Percentiles rank a stretch among this genome's conserved stretches.
These are phyloP conservation scores for Percopsis omiscomaycus DNA, from an alignment of 2,797 vertebrate genomes.

Conservation along the genomic window DNA sequence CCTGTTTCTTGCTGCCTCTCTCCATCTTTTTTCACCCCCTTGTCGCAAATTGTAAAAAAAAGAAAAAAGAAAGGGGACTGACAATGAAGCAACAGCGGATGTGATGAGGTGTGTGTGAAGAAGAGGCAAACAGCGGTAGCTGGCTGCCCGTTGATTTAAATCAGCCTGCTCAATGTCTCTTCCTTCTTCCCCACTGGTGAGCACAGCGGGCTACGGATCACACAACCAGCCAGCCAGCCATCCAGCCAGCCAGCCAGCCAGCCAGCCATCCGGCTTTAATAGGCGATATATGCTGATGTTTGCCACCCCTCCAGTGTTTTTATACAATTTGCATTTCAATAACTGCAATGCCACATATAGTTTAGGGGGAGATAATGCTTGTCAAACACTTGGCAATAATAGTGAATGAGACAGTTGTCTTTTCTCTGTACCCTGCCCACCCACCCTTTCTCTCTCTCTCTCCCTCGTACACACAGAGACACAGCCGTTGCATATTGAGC, in stretches of 20 bases:
- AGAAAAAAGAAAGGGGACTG: slow-evolving; percentile 1
- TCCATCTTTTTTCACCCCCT: not conserved
- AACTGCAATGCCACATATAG: slow-evolving; percentile 49
- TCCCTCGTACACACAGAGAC: not conserved
- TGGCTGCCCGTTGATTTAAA: slow-evolving; percentile 44
- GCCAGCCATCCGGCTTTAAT: slow-evolving; percentile 36
- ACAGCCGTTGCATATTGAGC: slow-evolving; percentile 40
- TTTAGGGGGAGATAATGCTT: slow-evolving; percentile 61
- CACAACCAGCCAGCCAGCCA: slow-evolving; percentile 27
- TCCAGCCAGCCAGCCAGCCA: slow-evolving; percentile 20
- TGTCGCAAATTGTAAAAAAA: slow-evolving; percentile 31
- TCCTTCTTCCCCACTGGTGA: slow-evolving; percentile 14
- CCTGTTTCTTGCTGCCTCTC: slow-evolving; percentile 7
- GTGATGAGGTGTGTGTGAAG: not conserved
- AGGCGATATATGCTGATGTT: slow-evolving; percentile 65
- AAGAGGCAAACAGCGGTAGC: not conserved
- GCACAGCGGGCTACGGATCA: not conserved
- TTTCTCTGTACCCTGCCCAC: slow-evolving; percentile 6
- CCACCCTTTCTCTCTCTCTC: not conserved
- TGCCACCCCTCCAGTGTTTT: slow-evolving; percentile 56
- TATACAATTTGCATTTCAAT: slow-evolving; percentile 72
- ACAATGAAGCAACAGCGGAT: not conserved
- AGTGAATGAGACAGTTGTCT: slow-evolving; percentile 34
- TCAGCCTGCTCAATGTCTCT: slow-evolving; percentile 17
- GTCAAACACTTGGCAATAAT: slow-evolving; percentile 55